Conservation (phyloP, 1,140 invertebrate species). For the Drosophila sproati region DNA sequence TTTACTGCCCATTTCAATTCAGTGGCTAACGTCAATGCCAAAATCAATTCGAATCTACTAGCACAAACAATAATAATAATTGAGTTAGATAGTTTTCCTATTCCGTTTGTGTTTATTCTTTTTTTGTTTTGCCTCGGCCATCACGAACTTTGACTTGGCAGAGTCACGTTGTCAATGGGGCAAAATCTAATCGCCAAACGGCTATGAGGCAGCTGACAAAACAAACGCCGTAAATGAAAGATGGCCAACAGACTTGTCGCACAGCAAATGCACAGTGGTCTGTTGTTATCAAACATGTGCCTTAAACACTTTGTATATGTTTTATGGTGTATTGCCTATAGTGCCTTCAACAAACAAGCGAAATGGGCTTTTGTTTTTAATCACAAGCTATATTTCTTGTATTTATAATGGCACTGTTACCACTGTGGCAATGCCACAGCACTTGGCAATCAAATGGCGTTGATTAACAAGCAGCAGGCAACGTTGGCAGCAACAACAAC, state of each 20-base stretch:
- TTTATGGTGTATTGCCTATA: not conserved
- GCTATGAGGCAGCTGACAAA: slow-evolving; percentile 62
- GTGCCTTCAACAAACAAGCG: not conserved
- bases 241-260: slow-evolving; percentile 66
- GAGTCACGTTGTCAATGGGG: slow-evolving; percentile 65
- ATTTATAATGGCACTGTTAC: not conserved
- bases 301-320: not conserved
- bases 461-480: slow-evolving; percentile 67
- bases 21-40: slow-evolving; percentile 14
- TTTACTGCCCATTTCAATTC: slow-evolving; percentile 49
- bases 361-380: too few species aligned
- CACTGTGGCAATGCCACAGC: slow-evolving; percentile 38
- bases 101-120: slow-evolving; percentile 22
- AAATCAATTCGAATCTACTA: slow-evolving; percentile 50
- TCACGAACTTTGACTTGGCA: slow-evolving; percentile 29
- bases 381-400: not conserved
- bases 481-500: slow-evolving; percentile 4
- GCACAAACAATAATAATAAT: slow-evolving; percentile 74
- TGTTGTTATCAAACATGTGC: not conserved
- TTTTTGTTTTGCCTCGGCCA: slow-evolving; percentile 19
- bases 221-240: slow-evolving; percentile 78
- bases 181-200: slow-evolving; percentile 72
- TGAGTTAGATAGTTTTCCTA: slow-evolving; percentile 64
- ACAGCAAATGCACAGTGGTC: slow-evolving; percentile 21
- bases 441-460: slow-evolving; percentile 74